phyloP scores from a whole-genome alignment of 64 coral and sea anemone species.

The Pocillopora damicornis region DNA sequence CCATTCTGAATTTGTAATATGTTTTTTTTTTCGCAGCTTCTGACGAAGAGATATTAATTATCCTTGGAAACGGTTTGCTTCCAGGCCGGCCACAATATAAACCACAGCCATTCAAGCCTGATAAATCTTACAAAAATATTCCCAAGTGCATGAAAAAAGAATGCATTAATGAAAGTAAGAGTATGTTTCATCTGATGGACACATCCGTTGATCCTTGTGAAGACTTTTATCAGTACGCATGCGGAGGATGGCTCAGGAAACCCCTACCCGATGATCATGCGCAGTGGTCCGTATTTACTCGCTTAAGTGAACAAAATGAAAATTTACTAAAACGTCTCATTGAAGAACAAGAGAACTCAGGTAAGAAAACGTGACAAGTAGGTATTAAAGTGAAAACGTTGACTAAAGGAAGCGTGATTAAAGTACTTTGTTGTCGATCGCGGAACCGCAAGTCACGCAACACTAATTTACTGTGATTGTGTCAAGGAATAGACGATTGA shows the following conservation, averaged over 20 bases:
- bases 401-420: too few relatives aligned
- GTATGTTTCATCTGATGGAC: constrained; percentile 23
- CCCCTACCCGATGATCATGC: constrained; percentile 7
- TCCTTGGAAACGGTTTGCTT: neutral
- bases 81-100: neutral
- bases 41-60: neutral
- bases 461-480: too few relatives aligned
- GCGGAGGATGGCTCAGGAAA: constrained; percentile 23
- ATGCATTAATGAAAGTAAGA: constrained; percentile 4
- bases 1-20: neutral
- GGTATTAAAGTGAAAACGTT: too few relatives aligned
- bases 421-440: too few relatives aligned
- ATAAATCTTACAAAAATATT: neutral
- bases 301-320: constrained; percentile 6
- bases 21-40: neutral
- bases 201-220: neutral
- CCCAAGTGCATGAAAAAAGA: neutral
- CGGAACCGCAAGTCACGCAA: too few relatives aligned
- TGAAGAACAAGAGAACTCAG: constrained; percentile 12
- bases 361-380: neutral
- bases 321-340: neutral
- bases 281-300: constrained; percentile 16
- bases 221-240: constrained; percentile 31
- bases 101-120: neutral
- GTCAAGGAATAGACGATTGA: too few relatives aligned